Evolutionary conservation across 2,113 vertebrate species (phyloP), one percentile per base, ranked within the genome.

Genomic region (Athene cunicularia): DNA sequence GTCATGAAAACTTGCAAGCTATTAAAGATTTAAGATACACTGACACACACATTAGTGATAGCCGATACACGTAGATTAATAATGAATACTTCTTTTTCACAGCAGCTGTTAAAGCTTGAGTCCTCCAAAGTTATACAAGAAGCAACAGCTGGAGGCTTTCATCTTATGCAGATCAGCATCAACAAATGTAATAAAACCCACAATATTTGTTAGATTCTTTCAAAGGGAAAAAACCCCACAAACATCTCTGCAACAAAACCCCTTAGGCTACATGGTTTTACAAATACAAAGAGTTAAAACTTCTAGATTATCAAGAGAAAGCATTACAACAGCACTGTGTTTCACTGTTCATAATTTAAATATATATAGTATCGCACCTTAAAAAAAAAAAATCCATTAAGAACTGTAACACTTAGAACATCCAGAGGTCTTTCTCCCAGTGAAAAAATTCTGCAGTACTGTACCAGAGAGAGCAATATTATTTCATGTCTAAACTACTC

Each of bases 221-320:
- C 27, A 14, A 74, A 66, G 11, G 10, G 1, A 60, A 53, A 63
- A 39, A 11, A 5, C 0, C 3, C 30, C 49, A 56, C 15, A 8
- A 88, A 67, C 28, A 37, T 5, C 17, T 62, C 47, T 3, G 4
- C 21, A 75, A 28, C 16, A 89, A 76, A 72, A 91, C 14, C 14
- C 1, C 8, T 76, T 14, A 27, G 41, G n/a, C 32, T 80, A 88
- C 23, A 3, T 7, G 6, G 8, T 26, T 45, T 85, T 82, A 12
- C 60, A 83, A 67, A 75, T 12, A 67, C 0, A 2, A 80, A 74
- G 0, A 41, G 12, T 0, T 58, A n/a, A 72, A 12, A 80, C 33
- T 49, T 74, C 37, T 49, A 58, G 30, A 70, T 39, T 52, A 56
- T 2, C 6, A 18, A 52, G 17, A 52, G 67, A 80, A 90, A 83